These are phyloP conservation scores for Uromys caudimaculatus DNA, from an alignment of 2,797 vertebrate genomes.

Conservation along the genomic window DNA sequence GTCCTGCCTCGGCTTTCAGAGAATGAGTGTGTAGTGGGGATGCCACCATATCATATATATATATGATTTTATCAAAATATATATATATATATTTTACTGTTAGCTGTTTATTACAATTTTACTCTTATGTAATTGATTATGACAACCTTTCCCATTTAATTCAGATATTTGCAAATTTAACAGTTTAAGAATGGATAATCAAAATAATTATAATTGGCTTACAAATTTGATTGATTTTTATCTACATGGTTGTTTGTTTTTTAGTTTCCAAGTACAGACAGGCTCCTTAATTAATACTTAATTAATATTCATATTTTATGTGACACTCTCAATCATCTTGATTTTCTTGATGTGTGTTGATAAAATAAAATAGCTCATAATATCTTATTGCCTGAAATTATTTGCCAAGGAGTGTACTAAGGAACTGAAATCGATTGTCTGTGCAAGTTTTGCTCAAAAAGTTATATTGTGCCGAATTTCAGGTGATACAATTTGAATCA, in stretches of 20 bases:
- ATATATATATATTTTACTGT: background rate
- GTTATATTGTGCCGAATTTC: background rate
- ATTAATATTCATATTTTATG: background rate
- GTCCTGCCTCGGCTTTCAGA: background rate
- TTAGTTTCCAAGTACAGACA: background rate
- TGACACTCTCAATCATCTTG: background rate
- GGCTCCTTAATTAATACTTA: background rate
- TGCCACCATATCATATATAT: too few relatives aligned
- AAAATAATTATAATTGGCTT: background rate
- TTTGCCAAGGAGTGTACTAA: background rate
- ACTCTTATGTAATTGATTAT: background rate
- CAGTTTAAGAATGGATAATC: background rate
- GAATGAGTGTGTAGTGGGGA: background rate
- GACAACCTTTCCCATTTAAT: background rate
- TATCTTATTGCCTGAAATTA: background rate
- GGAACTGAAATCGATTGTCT: background rate
- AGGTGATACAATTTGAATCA: background rate
- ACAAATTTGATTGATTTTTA: background rate
- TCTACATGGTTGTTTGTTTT: background rate
- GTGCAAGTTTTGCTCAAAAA: too few relatives aligned
- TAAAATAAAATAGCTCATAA: background rate
- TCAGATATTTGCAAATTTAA: background rate
- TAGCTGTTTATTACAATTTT: background rate
- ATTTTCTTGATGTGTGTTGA: background rate
- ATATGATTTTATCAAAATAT: too few relatives aligned